These are phyloP conservation scores for Melanotaenia pygmaea DNA, from an alignment of 2,797 vertebrate species.

Conservation along the genomic window DNA sequence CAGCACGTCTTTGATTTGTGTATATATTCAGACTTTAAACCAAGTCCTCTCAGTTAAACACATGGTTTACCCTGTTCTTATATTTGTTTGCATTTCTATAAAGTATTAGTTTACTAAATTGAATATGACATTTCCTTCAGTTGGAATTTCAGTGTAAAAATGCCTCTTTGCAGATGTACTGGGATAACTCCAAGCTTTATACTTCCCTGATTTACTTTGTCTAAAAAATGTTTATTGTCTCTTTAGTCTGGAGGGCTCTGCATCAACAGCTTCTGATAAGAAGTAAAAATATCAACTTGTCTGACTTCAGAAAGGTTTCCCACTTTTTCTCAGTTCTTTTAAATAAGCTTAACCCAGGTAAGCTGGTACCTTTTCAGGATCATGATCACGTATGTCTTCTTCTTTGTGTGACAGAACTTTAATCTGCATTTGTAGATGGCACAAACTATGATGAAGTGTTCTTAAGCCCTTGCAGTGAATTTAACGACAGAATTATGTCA, in stretches of 20 bases:
- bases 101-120: constrained; percentile 39
- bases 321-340: neutral
- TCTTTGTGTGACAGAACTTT: neutral
- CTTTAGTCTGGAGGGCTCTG: no score
- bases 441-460: neutral
- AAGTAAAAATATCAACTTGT: neutral
- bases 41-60: constrained; percentile 44
- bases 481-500: neutral
- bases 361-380: neutral
- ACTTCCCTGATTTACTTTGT: constrained; percentile 26
- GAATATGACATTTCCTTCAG: constrained; percentile 40
- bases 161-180: constrained; percentile 35
- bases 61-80: constrained; percentile 31
- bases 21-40: constrained; percentile 38
- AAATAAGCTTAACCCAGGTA: neutral
- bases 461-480: neutral
- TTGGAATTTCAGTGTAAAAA: constrained; percentile 42
- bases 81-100: constrained; percentile 57
- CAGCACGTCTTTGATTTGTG: constrained; percentile 21
- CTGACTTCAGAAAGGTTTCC: neutral
- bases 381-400: neutral
- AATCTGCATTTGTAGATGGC: neutral
- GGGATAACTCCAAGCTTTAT: constrained; percentile 18
- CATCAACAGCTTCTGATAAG: neutral
- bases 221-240: constrained; percentile 2